These are phyloP conservation scores for Oriolus oriolus DNA, from an alignment of 2,113 vertebrate species.

Conservation along the genomic window DNA sequence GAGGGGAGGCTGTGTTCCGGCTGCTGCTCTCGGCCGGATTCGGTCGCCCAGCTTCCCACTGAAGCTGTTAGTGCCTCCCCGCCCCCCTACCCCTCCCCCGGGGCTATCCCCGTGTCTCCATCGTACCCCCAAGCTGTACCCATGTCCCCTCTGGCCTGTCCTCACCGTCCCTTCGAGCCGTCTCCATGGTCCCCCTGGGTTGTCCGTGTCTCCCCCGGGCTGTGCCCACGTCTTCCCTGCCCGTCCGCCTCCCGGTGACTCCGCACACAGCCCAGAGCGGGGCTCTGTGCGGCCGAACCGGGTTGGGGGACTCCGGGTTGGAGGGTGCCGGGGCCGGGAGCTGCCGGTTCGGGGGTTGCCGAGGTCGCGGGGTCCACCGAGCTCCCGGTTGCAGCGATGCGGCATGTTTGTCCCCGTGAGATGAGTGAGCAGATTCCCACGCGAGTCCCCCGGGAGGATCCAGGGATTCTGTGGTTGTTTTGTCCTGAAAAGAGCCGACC, in stretches of 20 bases:
- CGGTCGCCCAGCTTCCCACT: not conserved
- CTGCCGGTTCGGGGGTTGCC: not conserved
- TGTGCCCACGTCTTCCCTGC: not conserved
- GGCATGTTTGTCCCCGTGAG: not conserved
- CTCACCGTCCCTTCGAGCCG: not conserved
- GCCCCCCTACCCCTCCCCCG: too few species aligned
- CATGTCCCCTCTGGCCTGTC: not conserved
- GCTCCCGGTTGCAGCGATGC: not conserved
- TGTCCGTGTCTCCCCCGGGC: not conserved
- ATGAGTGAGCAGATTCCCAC: constrained; percentile 7
- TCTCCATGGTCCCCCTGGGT: not conserved
- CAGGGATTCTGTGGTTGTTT: not conserved
- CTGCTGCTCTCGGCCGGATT: too few species aligned
- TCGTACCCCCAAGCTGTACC: not conserved
- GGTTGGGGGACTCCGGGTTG: not conserved
- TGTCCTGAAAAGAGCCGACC: not conserved
- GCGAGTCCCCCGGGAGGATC: not conserved
- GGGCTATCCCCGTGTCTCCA: not conserved
- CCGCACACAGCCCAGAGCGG: not conserved
- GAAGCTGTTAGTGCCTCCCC: not conserved
- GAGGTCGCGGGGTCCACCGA: too few species aligned
- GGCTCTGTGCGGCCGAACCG: not conserved
- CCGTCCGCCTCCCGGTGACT: not conserved
- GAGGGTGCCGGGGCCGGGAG: not conserved
- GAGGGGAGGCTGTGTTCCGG: not conserved